Percentiles rank a stretch among this genome's conserved stretches.
Evolutionary conservation across 1,140 invertebrate genomes (phyloP).

Genomic region (Chrysopa pallens): DNA sequence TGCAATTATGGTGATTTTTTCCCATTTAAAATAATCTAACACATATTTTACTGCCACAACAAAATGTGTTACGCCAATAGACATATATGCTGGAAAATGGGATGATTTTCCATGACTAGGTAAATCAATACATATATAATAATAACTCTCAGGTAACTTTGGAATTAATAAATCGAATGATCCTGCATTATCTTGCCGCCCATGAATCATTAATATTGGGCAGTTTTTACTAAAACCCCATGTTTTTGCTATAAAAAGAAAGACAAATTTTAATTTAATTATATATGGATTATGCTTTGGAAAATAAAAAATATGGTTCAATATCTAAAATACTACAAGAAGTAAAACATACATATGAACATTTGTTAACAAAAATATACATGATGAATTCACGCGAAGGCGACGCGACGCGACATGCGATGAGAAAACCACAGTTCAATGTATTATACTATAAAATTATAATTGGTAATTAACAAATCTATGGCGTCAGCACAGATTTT

Average conservation of each 20-base stretch:
- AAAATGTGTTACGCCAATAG: constrained; percentile 26
- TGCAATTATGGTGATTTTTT: constrained; percentile 28
- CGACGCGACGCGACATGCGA: no score
- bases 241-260: constrained; percentile 32
- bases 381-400: no score
- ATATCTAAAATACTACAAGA: no score
- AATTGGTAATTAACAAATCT: no score
- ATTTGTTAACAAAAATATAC: no score
- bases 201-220: constrained; percentile 41
- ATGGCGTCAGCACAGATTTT: no score
- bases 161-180: constrained; percentile 43
- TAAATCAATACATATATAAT: constrained; percentile 45
- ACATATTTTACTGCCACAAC: constrained; percentile 28
- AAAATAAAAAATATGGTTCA: no score
- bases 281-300: no score
- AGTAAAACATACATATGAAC: no score
- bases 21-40: constrained; percentile 35
- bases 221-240: constrained; percentile 35
- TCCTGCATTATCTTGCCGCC: constrained; percentile 40
- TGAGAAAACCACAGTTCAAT: no score
- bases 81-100: constrained; percentile 29
- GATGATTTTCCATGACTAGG: constrained; percentile 52
- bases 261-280: no score
- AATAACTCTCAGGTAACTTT: constrained; percentile 32
- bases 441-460: no score